These are phyloP conservation scores for Lamprotornis superbus DNA, from an alignment of 2,113 vertebrate genomes.

Conservation along the genomic window DNA sequence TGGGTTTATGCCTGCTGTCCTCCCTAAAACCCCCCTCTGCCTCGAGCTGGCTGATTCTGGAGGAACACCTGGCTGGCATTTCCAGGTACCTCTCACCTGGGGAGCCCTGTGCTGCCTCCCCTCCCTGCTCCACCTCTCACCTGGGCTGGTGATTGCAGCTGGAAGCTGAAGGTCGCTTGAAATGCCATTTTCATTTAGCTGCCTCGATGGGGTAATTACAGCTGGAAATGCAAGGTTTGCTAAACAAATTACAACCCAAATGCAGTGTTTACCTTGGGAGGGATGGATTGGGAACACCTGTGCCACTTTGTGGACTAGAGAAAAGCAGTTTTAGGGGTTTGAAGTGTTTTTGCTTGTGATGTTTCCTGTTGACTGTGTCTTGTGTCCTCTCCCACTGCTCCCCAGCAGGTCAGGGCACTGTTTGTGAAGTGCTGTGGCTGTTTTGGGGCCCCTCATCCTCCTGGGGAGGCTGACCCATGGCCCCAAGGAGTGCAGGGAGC, in stretches of 20 bases:
- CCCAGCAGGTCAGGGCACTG: neutral
- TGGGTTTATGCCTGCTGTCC: neutral
- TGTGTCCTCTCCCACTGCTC: neutral
- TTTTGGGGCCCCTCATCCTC: neutral
- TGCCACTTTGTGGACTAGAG: neutral
- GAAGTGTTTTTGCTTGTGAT: neutral
- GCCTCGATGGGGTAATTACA: conserved; percentile 9
- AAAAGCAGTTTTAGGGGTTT: neutral
- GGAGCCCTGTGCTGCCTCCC: rapidly evolving
- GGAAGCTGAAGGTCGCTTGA: conserved; percentile 14
- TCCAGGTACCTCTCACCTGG: neutral
- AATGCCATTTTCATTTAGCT: neutral
- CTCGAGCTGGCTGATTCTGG: neutral
- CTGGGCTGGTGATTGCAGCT: neutral
- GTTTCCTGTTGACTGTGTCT: neutral
- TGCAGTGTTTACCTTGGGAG: neutral
- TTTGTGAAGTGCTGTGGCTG: neutral
- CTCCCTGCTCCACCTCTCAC: neutral
- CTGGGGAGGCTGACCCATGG: neutral
- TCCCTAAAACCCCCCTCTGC: neutral
- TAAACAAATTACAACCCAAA: neutral
- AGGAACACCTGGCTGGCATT: neutral
- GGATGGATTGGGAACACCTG: neutral
- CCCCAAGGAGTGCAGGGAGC: neutral
- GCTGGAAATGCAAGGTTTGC: neutral